A percentile compares a stretch with the other conserved stretches of the same genome.
Evolutionary conservation across 2,888 invertebrate genomes (phyloP).

Genomic region (Drepanosiphum platanoidis): DNA sequence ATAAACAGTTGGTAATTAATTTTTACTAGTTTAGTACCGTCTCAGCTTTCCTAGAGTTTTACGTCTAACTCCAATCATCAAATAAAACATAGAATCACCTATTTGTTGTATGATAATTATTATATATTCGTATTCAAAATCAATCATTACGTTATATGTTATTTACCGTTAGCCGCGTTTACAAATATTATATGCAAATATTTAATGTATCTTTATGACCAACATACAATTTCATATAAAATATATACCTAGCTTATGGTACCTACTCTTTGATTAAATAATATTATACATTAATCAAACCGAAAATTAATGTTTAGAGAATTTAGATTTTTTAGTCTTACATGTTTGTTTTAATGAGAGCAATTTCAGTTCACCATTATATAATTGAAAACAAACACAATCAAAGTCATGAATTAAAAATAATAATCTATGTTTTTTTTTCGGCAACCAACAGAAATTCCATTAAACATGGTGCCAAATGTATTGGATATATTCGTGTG

Average conservation of each 20-base stretch:
- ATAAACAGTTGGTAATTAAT: too few species aligned
- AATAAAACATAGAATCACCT: too few species aligned
- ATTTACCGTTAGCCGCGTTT: background rate
- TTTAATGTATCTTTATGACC: background rate
- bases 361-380: background rate
- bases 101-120: too few species aligned
- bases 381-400: background rate
- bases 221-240: background rate
- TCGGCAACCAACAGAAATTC: background rate
- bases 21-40: too few species aligned
- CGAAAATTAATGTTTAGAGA: background rate
- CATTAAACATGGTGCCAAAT: conserved; percentile 43
- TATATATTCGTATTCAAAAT: too few species aligned
- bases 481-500: conserved; percentile 46
- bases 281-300: background rate
- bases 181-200: background rate
- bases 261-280: background rate
- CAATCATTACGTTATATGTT: background rate
- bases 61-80: too few species aligned
- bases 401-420: conserved; percentile 27
- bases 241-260: background rate
- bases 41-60: too few species aligned
- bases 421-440: conserved; percentile 31
- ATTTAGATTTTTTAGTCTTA: background rate
- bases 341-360: background rate